These are phyloP conservation scores for Epistrophella euchroma DNA, from an alignment of 2,888 invertebrate genomes.

Conservation along the genomic window DNA sequence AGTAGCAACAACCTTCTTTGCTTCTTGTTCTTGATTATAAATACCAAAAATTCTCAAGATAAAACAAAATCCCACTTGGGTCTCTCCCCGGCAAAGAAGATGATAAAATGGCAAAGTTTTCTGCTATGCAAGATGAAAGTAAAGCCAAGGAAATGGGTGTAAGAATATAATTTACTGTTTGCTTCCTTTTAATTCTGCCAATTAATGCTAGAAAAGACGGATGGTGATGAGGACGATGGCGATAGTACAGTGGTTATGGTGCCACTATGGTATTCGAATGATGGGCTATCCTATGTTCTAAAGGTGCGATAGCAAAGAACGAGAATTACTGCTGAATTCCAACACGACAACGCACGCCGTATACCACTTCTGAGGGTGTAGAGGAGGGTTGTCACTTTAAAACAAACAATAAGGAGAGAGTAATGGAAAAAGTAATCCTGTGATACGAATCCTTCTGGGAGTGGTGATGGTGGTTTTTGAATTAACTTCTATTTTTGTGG, in stretches of 20 bases:
- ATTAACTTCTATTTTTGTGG: slow-evolving; percentile 31
- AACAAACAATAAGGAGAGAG: slow-evolving; percentile 26
- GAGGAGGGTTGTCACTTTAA: slow-evolving; percentile 51
- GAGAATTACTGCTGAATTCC: background rate
- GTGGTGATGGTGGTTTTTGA: slow-evolving; percentile 20
- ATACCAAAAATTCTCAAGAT: slow-evolving; percentile 59
- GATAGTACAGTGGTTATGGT: background rate
- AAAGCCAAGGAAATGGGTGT: slow-evolving; percentile 10
- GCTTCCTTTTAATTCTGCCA: slow-evolving; percentile 62
- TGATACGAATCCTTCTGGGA: background rate
- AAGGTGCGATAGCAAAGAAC: slow-evolving; percentile 17
- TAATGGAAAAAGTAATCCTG: slow-evolving; percentile 28
- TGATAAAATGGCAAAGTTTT: slow-evolving; percentile 67
- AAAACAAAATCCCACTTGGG: slow-evolving; percentile 50
- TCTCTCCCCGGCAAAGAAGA: slow-evolving; percentile 20
- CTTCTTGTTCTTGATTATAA: slow-evolving; percentile 62
- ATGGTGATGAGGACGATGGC: background rate
- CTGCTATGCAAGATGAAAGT: background rate
- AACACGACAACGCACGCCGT: background rate
- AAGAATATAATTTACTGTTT: slow-evolving; percentile 67
- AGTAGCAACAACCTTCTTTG: background rate
- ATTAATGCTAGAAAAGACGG: slow-evolving; percentile 48
- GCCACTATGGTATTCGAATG: slow-evolving; percentile 5
- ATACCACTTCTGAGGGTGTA: background rate
- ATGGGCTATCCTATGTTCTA: slow-evolving; percentile 4